Conservation (phyloP, 1,140 invertebrate genomes). For the Aethina tumida region DNA sequence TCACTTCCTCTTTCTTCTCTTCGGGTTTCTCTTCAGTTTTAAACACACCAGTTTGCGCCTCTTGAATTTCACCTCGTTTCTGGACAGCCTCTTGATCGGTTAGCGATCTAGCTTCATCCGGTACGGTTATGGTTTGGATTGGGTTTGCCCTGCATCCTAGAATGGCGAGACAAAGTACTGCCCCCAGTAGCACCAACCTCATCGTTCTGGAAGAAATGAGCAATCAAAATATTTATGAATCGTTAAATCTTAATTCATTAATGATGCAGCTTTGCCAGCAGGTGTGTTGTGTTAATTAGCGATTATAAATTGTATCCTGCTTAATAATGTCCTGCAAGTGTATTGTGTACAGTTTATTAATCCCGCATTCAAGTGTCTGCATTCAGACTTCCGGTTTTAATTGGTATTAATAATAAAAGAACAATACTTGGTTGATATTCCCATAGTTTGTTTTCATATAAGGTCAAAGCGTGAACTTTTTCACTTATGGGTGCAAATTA, state of each 20-base stretch:
- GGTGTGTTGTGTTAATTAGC: background rate
- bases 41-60: slow-evolving; percentile 4
- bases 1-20: background rate
- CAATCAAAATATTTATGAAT: slow-evolving; percentile 3
- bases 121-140: slow-evolving; percentile 17
- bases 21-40: slow-evolving; percentile 3
- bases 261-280: background rate
- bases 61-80: slow-evolving; percentile 5
- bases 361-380: slow-evolving; percentile 5
- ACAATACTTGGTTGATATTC: too few relatives aligned
- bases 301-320: background rate
- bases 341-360: slow-evolving; percentile 1
- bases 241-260: slow-evolving; percentile 2
- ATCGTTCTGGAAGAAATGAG: slow-evolving; percentile 11
- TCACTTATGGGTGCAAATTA: too few relatives aligned
- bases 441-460: too few relatives aligned
- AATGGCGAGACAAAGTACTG: slow-evolving; percentile 24
- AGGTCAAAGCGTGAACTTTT: too few relatives aligned
- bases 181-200: slow-evolving; percentile 22
- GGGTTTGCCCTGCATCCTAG: slow-evolving; percentile 24
- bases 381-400: background rate
- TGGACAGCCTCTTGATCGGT: slow-evolving; percentile 13
- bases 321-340: background rate
- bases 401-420: too few relatives aligned
- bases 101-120: slow-evolving; percentile 8